Base-by-base conservation (phyloP, 2,113 vertebrate genomes). In the Willisornis vidua region DNA sequence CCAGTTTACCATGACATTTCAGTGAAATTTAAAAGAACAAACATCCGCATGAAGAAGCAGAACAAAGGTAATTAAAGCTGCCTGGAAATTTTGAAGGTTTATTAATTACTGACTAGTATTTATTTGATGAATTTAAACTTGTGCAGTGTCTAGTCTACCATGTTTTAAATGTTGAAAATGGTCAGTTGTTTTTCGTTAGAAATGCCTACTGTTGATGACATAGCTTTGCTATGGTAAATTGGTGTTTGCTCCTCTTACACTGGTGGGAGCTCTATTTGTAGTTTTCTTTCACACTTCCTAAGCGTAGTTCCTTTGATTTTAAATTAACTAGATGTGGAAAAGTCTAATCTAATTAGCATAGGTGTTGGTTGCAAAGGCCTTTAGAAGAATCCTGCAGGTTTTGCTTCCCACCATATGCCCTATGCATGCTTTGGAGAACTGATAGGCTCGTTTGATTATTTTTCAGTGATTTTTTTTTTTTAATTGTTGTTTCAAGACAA, bases 1-100 rank as follows among this genome's bases (percentile, higher is more conserved):
- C 28, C 96, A 99, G 99, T 99, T 98, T 99, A 98, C 95, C 99
- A 99, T 28, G 99, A 99, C 92, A 98, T 99, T 33, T 94, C 98
- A 18, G 97, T 98, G 73, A 99, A 90, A 43, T 99, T 98, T 97
- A 99, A 99, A 96, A 98, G 97, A 94, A 99, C 99, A 10, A 98
- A 95, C 2, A 98, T 99, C 46, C 98, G 96, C 94, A 99, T 99
- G 98, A 99, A 99, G 98, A 99, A 99, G 89, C 98, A 99, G 85
- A 98, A 98, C 91, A 89, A 97, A 97, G 99, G 99, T 99, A 98
- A 98, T 49, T 41, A 51, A 89, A 95, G 35, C 28, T 49, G 24
- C 23, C 20, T 75, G 73, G 52, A 19, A 51, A 43, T 24, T 2
- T 26, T 54, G 26, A 59, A 26, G 19, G 37, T 51, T 51, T 89